Percentiles rank a stretch among this genome's conserved stretches.
phyloP scores from a whole-genome alignment of 2,113 vertebrate genomes.

The Illadopsis cleaveri region DNA sequence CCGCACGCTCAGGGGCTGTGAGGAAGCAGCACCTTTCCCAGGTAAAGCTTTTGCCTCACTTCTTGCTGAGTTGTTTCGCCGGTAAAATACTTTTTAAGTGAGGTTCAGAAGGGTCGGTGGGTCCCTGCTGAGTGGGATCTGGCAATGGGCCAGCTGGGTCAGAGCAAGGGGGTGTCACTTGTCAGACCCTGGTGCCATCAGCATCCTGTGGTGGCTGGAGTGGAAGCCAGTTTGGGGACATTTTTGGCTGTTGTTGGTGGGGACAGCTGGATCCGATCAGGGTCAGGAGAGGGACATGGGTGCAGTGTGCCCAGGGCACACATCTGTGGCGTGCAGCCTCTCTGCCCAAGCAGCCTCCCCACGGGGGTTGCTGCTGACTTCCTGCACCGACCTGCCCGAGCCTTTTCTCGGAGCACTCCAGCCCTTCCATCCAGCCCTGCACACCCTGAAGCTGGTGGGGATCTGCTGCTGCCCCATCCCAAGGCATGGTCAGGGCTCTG shows the following conservation, averaged over 20 bases:
- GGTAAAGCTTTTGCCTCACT: conserved; percentile 53
- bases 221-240: not conserved
- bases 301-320: not conserved
- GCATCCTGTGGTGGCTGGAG: not conserved
- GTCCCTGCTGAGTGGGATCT: not conserved
- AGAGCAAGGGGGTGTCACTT: not conserved
- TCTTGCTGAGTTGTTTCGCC: not conserved
- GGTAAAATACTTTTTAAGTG: not conserved
- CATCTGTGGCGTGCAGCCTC: not conserved
- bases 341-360: not conserved
- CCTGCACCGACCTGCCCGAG: accelerated
- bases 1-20: not conserved
- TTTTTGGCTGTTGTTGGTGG: not conserved
- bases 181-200: accelerated
- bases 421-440: not conserved
- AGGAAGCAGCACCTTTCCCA: not conserved
- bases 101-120: not conserved
- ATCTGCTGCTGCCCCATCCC: not conserved
- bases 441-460: not conserved
- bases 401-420: not conserved
- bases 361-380: not conserved
- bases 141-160: not conserved
- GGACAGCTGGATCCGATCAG: accelerated
- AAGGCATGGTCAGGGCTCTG: accelerated
- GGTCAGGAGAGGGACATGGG: accelerated